Evolutionary conservation across 2,888 invertebrate species (phyloP).

Genomic region (Trissolcus japonicus): DNA sequence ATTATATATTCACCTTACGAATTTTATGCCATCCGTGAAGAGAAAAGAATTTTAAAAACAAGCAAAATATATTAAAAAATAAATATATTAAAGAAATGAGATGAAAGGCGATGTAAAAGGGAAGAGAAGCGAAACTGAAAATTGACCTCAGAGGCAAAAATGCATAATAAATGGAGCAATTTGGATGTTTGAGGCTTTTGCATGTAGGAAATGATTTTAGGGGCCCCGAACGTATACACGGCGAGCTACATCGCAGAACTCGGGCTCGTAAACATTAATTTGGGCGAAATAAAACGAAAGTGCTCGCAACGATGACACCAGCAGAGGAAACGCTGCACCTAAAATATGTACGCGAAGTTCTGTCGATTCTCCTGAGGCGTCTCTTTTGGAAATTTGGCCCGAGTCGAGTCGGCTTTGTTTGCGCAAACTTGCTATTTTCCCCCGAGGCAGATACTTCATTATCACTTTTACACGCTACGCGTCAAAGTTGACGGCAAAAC

Average conservation of each 20-base stretch:
- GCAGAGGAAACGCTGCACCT: constrained; percentile 26
- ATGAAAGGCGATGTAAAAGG: too few relatives aligned
- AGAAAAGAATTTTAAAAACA: too few relatives aligned
- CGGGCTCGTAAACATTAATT: constrained; percentile 47
- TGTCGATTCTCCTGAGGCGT: constrained; percentile 52
- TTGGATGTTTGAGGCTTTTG: constrained; percentile 3
- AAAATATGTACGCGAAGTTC: constrained; percentile 50
- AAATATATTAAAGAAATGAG: too few relatives aligned
- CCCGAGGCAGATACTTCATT: constrained; percentile 54
- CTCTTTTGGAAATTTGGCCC: constrained; percentile 54
- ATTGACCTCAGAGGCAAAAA: constrained; percentile 1
- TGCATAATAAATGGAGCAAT: background rate
- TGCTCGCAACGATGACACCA: constrained; percentile 37
- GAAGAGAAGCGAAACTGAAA: too few relatives aligned
- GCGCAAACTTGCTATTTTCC: constrained; percentile 51
- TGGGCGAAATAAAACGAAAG: constrained; percentile 41
- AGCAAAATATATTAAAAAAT: too few relatives aligned
- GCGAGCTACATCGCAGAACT: constrained; percentile 9
- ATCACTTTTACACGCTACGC: constrained; percentile 46
- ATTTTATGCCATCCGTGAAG: too few relatives aligned
- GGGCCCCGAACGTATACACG: constrained; percentile 24
- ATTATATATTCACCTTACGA: too few relatives aligned
- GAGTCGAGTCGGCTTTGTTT: constrained; percentile 48
- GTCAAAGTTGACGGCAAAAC: constrained; percentile 51
- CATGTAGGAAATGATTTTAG: constrained; percentile 34